Evolutionary conservation across 2,797 vertebrate genomes (phyloP).

Genomic region (Phalloptychus januarius): DNA sequence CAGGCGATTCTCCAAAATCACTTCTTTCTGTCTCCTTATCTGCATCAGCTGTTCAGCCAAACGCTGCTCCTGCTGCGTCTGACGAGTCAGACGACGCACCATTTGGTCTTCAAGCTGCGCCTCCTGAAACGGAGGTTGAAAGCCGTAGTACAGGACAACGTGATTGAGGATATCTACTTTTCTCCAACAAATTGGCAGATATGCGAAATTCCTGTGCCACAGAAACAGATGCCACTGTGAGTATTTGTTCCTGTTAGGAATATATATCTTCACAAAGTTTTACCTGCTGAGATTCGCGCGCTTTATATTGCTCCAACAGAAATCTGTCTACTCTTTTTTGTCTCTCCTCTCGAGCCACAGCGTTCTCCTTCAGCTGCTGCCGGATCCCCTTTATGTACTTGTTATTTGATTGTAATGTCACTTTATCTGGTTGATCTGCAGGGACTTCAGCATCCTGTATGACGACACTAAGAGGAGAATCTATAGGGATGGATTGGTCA

Average conservation of each 20-base stretch:
- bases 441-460: slow-evolving; percentile 8
- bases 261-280: slow-evolving; percentile 7
- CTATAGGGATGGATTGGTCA: slow-evolving; percentile 14
- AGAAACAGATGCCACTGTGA: neutral
- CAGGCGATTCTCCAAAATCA: slow-evolving; percentile 88
- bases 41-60: slow-evolving; percentile 90
- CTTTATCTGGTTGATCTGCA: slow-evolving; percentile 49
- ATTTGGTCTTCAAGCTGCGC: slow-evolving; percentile 86
- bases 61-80: slow-evolving; percentile 89
- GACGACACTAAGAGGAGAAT: slow-evolving; percentile 7
- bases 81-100: slow-evolving; percentile 86
- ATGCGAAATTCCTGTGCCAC: neutral
- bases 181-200: no score
- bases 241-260: neutral
- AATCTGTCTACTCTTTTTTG: slow-evolving; percentile 85
- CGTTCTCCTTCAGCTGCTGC: slow-evolving; percentile 85
- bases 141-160: neutral
- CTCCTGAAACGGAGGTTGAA: slow-evolving; percentile 76
- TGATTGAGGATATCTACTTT: neutral
- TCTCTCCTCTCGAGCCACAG: slow-evolving; percentile 79
- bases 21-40: slow-evolving; percentile 88
- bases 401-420: slow-evolving; percentile 82
- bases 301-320: slow-evolving; percentile 84
- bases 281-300: slow-evolving; percentile 89
- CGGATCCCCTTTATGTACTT: slow-evolving; percentile 88